phyloP scores from a whole-genome alignment of 2,113 vertebrate genomes.

The Boleophthalmus pectinirostris region DNA sequence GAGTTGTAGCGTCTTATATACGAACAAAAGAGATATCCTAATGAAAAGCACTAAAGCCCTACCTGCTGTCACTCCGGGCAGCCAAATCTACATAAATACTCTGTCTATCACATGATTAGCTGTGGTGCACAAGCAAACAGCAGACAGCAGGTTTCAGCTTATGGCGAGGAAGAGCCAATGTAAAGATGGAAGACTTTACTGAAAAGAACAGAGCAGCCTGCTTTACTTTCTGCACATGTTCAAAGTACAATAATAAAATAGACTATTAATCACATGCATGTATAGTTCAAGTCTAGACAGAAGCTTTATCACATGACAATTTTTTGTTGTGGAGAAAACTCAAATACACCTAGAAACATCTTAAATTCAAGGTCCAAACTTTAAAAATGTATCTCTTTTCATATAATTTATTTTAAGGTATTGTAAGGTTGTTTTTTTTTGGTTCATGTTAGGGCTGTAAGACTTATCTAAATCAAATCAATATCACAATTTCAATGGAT shows the following conservation, averaged over 20 bases:
- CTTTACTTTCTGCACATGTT: conserved; percentile 30
- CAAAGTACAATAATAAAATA: conserved; percentile 16
- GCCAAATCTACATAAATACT: conserved; percentile 5
- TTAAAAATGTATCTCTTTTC: too few relatives aligned
- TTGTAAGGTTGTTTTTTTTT: too few relatives aligned
- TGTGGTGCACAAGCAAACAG: conserved; percentile 27
- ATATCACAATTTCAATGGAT: too few relatives aligned
- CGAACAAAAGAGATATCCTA: background rate
- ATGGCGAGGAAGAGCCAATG: conserved; percentile 27
- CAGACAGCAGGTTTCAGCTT: conserved; percentile 9
- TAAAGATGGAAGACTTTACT: conserved; percentile 38
- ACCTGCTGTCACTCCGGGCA: conserved; percentile 2
- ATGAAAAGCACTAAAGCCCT: background rate
- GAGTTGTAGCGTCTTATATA: conserved; percentile 6
- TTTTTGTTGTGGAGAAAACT: too few relatives aligned
- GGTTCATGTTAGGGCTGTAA: too few relatives aligned
- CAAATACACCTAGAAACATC: background rate
- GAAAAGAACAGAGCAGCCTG: conserved; percentile 29
- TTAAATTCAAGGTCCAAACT: too few relatives aligned
- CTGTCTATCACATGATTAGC: conserved; percentile 3
- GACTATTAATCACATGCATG: background rate
- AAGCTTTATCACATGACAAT: too few relatives aligned
- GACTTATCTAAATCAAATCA: too few relatives aligned
- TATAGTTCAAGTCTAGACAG: background rate
- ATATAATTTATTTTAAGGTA: too few relatives aligned